Conservation (phyloP, 2,888 invertebrate genomes). For the Brenthis hecate region DNA sequence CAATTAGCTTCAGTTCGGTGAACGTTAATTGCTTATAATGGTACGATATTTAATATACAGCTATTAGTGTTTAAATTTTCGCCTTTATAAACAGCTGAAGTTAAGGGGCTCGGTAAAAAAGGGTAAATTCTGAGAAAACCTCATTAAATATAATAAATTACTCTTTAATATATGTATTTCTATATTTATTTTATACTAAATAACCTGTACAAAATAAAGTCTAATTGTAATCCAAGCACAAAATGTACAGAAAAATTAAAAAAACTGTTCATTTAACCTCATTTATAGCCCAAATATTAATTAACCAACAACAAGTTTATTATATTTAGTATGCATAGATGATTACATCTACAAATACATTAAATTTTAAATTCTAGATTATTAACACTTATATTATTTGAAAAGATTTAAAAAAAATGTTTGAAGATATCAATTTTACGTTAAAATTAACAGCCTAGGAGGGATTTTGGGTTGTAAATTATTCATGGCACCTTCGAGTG, state of each 20-base stretch:
- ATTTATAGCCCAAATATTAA: too few species aligned
- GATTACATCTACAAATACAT: too few species aligned
- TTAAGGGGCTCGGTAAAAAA: background rate
- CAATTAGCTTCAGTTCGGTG: conserved; percentile 62
- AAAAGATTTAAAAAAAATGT: background rate
- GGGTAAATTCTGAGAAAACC: background rate
- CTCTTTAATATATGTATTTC: too few species aligned
- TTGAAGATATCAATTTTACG: conserved; percentile 6
- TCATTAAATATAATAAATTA: background rate
- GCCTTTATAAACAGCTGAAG: conserved; percentile 58
- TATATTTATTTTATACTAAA: too few species aligned
- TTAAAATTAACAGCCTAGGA: conserved; percentile 1
- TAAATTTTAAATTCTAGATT: too few species aligned
- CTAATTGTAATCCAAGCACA: too few species aligned
- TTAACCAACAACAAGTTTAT: too few species aligned
- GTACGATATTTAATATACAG: conserved; percentile 65
- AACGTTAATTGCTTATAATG: conserved; percentile 66
- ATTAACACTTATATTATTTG: too few species aligned
- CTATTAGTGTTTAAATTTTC: conserved; percentile 54
- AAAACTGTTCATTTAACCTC: too few species aligned
- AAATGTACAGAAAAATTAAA: too few species aligned
- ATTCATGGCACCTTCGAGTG: conserved; percentile 34
- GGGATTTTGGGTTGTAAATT: conserved; percentile 32
- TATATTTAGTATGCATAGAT: background rate
- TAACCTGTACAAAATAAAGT: too few species aligned